Evolutionary conservation across 2,888 invertebrate species (phyloP).

Genomic region (Limnephilus auricula): DNA sequence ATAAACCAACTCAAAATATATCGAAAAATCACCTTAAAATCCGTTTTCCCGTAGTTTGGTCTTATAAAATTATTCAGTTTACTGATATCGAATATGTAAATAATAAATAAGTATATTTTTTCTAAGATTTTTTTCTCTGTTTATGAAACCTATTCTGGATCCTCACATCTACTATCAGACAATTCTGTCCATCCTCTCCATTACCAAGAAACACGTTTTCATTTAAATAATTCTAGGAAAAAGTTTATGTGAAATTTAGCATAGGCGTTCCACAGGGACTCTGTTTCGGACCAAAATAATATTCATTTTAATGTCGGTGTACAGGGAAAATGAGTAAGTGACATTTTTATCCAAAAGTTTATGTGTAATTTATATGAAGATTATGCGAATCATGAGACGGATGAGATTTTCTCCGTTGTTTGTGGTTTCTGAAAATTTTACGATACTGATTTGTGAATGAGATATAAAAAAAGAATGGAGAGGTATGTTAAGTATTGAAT

Average conservation of each 20-base stretch:
- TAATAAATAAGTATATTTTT: too few relatives aligned
- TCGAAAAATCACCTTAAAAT: too few relatives aligned
- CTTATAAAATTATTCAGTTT: too few relatives aligned
- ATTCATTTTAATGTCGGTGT: not conserved
- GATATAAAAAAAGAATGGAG: too few relatives aligned
- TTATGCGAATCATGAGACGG: not conserved
- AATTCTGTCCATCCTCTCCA: not conserved
- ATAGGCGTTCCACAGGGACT: not conserved
- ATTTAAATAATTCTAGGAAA: conserved; percentile 36
- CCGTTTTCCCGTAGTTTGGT: too few relatives aligned
- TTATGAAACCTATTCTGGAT: not conserved
- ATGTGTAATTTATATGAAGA: not conserved
- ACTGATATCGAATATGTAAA: too few relatives aligned
- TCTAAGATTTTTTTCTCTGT: not conserved
- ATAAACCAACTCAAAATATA: too few relatives aligned
- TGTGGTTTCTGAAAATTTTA: not conserved
- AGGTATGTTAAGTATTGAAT: not conserved
- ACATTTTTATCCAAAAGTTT: not conserved
- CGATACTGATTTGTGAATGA: not conserved
- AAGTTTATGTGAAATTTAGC: not conserved
- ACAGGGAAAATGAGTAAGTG: not conserved
- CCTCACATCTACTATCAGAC: not conserved
- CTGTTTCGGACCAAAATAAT: not conserved
- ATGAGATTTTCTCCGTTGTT: not conserved
- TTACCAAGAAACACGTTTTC: not conserved